Evolutionary conservation across 2,797 vertebrate species (phyloP).

Genomic region (Eulemur coronatus): DNA sequence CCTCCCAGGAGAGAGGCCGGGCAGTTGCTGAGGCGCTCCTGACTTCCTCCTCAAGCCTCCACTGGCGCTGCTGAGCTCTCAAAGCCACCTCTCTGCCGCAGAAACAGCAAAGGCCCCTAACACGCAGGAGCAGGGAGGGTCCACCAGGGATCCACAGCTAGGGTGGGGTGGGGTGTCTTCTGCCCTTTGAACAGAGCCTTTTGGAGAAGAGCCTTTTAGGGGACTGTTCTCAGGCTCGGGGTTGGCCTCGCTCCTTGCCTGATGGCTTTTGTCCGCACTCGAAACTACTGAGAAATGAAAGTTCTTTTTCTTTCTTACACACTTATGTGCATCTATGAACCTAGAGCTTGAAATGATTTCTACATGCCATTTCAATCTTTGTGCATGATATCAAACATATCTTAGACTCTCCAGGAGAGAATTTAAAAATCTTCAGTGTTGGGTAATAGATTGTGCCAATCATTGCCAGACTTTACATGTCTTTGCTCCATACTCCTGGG

Average conservation of each 20-base stretch:
- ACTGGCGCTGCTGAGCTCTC: too few species aligned
- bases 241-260: not conserved
- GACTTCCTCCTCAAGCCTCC: not conserved
- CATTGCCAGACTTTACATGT: slow-evolving; percentile 53
- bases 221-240: not conserved
- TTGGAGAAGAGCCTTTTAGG: not conserved
- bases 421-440: not conserved
- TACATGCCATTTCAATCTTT: not conserved
- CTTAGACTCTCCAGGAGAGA: too few species aligned
- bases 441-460: slow-evolving; percentile 15
- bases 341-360: not conserved
- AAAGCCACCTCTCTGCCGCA: not conserved
- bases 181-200: too few species aligned
- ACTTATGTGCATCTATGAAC: not conserved
- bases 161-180: too few species aligned
- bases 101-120: not conserved
- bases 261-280: not conserved
- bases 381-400: not conserved
- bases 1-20: not conserved
- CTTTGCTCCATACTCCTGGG: slow-evolving; percentile 67
- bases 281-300: not conserved
- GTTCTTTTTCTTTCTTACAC: not conserved
- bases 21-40: rapidly evolving
- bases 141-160: too few species aligned
- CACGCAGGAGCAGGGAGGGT: not conserved